Evolutionary conservation across 2,797 vertebrate species (phyloP).

Genomic region (Leptodactylus fallax): DNA sequence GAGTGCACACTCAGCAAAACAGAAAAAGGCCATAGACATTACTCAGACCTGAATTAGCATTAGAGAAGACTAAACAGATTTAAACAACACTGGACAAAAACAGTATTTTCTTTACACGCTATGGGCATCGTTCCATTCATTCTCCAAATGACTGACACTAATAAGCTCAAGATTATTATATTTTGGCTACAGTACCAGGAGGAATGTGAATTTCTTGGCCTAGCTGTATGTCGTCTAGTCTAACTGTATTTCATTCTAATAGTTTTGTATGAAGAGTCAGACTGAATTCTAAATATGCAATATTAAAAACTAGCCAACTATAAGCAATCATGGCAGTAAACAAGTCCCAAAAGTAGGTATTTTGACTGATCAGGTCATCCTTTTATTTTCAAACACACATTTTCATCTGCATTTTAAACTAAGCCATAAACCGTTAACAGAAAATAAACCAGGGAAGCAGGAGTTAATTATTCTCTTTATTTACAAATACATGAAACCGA

Average conservation of each 20-base stretch:
- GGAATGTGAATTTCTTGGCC: not conserved
- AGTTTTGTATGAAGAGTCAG: not conserved
- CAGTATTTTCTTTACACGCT: not conserved
- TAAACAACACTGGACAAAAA: not conserved
- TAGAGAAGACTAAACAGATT: not conserved
- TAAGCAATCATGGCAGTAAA: not conserved
- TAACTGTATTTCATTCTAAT: not conserved
- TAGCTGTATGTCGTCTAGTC: not conserved
- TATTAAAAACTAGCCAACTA: not conserved
- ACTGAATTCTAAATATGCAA: not conserved
- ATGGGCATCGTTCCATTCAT: conserved; percentile 10
- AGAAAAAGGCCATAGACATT: not conserved
- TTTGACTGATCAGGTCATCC: not conserved
- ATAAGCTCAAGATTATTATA: not conserved
- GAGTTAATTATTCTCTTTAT: conserved; percentile 28
- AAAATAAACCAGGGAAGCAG: not conserved
- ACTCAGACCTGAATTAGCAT: not conserved
- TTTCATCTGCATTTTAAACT: not conserved
- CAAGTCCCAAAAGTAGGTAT: not conserved
- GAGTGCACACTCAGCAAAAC: conserved; percentile 14
- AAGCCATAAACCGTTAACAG: not conserved
- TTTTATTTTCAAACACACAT: not conserved
- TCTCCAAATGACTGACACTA: conserved; percentile 16
- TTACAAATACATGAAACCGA: not conserved
- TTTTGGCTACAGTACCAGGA: not conserved